Evolutionary conservation across 2,797 vertebrate species (phyloP), one percentile per base, ranked within the genome.

Genomic region (Phataginus tetradactyla): DNA sequence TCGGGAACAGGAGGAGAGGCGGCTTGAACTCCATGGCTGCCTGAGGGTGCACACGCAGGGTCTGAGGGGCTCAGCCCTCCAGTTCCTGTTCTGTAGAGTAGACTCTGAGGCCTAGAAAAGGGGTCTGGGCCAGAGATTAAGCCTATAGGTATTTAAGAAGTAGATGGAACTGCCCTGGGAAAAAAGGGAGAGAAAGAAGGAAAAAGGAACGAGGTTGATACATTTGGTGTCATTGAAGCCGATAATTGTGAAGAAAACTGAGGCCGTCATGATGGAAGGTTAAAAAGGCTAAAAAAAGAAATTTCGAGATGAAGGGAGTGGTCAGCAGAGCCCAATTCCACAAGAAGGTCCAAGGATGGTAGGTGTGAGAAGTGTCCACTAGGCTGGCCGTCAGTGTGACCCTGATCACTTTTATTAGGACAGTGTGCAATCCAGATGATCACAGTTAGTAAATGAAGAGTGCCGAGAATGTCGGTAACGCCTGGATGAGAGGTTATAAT

Each of bases 1-100:
- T 18, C 7, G 4, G 5, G 57, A 23, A 45, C 0, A 39, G 20
- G 15, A 71, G 13, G 7, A 49, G 4, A 1, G 0, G 3, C 8
- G 7, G 51, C 25, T 87, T 23, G 61, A 17, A 49, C 1, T 64
- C 15, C 11, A 0, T 29, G 20, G 8, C 12, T 61, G n/a, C 12
- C 2, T 17, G 32, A 21, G 42, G 11, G 3, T 6, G 0, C 23
- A 68, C 1, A 12, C 3, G 1, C 32, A 42, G 7, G 14, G 32
- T 11, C 32, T 71, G 18, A 51, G 3, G 2, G 3, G 6, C 17
- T 88, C 27, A 79, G 45, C 0, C 27, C 14, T 86, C 7, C 42
- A 21, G 75, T 74, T 42, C 29, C 14, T 84, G 18, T 32, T 84
- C 3, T 8, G 3, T 17, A 57, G 1, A 14, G 45, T 32, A 75